Evolutionary conservation across 2,888 invertebrate species (phyloP).

Genomic region (Cataglyphis albicans): DNA sequence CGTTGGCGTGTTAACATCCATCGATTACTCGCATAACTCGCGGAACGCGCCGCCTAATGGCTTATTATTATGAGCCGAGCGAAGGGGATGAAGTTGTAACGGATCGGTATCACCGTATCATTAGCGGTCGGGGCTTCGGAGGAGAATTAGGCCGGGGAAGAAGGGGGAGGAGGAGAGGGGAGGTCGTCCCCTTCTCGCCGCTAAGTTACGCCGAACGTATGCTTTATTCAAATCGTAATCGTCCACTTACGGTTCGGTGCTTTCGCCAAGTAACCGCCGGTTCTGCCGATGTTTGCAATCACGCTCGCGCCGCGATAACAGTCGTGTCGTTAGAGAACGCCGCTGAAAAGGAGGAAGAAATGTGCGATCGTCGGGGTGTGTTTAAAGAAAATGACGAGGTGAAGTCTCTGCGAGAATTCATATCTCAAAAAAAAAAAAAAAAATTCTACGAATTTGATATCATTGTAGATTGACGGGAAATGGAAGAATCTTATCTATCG

Average conservation of each 20-base stretch:
- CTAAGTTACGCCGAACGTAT: conserved; percentile 31
- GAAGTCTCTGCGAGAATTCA: background rate
- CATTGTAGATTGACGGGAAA: background rate
- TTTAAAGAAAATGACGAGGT: conserved; percentile 1
- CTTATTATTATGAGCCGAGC: conserved; percentile 78
- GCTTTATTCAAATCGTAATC: conserved; percentile 68
- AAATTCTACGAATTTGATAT: background rate
- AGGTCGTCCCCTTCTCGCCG: conserved; percentile 31
- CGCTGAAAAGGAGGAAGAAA: background rate
- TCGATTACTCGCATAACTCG: conserved; percentile 73
- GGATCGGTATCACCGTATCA: conserved; percentile 72
- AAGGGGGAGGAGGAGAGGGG: background rate
- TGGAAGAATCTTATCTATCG: background rate
- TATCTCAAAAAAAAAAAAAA: background rate
- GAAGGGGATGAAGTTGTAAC: conserved; percentile 79
- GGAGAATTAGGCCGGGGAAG: background rate
- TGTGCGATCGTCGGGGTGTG: background rate
- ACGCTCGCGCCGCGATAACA: conserved; percentile 40
- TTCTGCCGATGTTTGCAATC: conserved; percentile 41
- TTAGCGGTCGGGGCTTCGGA: conserved; percentile 39
- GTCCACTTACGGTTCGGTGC: conserved; percentile 54
- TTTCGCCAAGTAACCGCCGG: conserved; percentile 47
- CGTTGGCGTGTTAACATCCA: conserved; percentile 78
- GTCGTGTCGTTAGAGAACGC: background rate
- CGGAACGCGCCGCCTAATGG: conserved; percentile 78